These are phyloP conservation scores for Rosalia funebris DNA, from an alignment of 2,888 invertebrate species.

Conservation along the genomic window DNA sequence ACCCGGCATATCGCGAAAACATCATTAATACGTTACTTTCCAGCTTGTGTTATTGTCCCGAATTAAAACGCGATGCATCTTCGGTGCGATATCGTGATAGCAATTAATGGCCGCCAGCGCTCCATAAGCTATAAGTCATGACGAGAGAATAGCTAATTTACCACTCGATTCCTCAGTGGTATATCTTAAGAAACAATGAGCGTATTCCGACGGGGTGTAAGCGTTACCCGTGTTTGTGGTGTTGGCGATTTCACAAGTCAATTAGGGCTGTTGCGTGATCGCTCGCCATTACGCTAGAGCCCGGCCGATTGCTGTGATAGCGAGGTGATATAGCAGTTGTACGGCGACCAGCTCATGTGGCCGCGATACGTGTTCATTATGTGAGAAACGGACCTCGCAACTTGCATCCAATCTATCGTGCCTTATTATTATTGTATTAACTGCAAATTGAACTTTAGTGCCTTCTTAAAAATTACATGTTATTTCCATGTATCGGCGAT, in stretches of 20 bases:
- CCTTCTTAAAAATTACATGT: slow-evolving; percentile 46
- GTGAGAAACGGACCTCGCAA: slow-evolving; percentile 56
- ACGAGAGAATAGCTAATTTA: slow-evolving; percentile 25
- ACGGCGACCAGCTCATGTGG: slow-evolving; percentile 33
- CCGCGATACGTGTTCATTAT: slow-evolving; percentile 58
- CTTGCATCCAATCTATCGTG: slow-evolving; percentile 45
- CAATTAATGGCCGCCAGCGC: slow-evolving; percentile 25
- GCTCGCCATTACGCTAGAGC: slow-evolving; percentile 56
- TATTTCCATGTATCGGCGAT: slow-evolving; percentile 30
- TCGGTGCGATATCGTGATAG: slow-evolving; percentile 26
- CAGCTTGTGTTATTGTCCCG: too few species aligned
- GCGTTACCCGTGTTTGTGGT: slow-evolving; percentile 33
- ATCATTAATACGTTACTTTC: too few species aligned
- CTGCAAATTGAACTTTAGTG: slow-evolving; percentile 50
- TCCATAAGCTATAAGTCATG: slow-evolving; percentile 27
- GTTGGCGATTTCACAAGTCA: slow-evolving; percentile 62
- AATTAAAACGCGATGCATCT: too few species aligned
- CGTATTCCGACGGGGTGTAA: slow-evolving; percentile 18
- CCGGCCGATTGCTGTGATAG: slow-evolving; percentile 42
- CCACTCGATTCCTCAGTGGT: slow-evolving; percentile 23
- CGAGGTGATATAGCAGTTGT: slow-evolving; percentile 42
- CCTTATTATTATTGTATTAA: slow-evolving; percentile 54
- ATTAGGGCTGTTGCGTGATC: slow-evolving; percentile 62
- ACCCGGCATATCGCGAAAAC: too few species aligned
- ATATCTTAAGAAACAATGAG: slow-evolving; percentile 17